These are phyloP conservation scores for Atta texana DNA, from an alignment of 1,140 invertebrate genomes.

Conservation along the genomic window DNA sequence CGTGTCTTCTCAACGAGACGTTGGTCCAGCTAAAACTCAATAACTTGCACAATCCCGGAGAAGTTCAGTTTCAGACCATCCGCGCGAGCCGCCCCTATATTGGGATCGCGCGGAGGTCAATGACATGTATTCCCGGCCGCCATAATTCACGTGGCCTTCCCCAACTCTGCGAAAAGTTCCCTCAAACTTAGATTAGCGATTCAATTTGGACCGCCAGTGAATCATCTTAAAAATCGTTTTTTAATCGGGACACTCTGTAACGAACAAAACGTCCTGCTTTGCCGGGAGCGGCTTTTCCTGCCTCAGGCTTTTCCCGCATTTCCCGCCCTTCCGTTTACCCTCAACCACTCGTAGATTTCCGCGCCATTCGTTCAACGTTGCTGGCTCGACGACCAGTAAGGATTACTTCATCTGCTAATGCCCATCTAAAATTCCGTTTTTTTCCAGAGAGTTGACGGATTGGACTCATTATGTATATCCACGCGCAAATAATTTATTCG, in stretches of 20 bases:
- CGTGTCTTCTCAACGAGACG: conserved; percentile 14
- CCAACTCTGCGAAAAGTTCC: conserved; percentile 72
- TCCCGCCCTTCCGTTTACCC: conserved; percentile 37
- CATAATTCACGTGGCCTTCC: conserved; percentile 73
- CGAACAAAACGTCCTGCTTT: conserved; percentile 51
- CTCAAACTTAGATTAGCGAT: conserved; percentile 83
- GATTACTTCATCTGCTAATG: conserved; percentile 59
- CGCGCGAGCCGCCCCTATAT: conserved; percentile 33
- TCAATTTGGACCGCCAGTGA: conserved; percentile 79
- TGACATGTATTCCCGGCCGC: conserved; percentile 76
- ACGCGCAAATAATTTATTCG: conserved; percentile 20
- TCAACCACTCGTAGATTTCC: conserved; percentile 13
- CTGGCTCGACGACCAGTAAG: conserved; percentile 4
- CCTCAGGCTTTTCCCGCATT: conserved; percentile 24
- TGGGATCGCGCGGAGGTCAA: conserved; percentile 64
- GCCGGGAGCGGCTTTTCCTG: conserved; percentile 37
- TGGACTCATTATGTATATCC: conserved; percentile 32
- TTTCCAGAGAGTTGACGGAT: conserved; percentile 21
- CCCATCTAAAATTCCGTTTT: conserved; percentile 40
- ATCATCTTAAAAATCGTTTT: conserved; percentile 79
- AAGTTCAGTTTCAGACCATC: conserved; percentile 68
- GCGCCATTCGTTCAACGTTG: conserved; percentile 45
- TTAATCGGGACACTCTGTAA: conserved; percentile 77
- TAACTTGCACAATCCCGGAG: conserved; percentile 62
- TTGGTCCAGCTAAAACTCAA: conserved; percentile 18